Evolutionary conservation across 1,140 invertebrate genomes (phyloP).

Genomic region (Magallana angulata): DNA sequence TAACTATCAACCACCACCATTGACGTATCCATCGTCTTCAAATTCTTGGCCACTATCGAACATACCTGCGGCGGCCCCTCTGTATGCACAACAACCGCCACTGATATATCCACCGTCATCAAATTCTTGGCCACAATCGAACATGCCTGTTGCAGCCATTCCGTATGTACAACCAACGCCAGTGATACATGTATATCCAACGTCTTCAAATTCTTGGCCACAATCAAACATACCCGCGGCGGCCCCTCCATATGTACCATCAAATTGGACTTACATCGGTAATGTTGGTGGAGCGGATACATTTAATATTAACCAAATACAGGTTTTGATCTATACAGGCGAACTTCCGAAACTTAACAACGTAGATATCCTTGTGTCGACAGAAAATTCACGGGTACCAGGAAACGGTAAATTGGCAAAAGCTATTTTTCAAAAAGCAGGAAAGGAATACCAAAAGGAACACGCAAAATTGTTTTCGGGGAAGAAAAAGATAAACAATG

Average conservation of each 20-base stretch:
- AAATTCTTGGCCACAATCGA: no score
- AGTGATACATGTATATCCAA: no score
- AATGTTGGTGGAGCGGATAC: not conserved
- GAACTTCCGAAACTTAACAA: constrained; percentile 23
- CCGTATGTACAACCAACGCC: not conserved
- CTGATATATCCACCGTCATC: no score
- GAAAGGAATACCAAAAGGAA: constrained; percentile 15
- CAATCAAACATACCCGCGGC: no score
- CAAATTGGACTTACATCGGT: not conserved
- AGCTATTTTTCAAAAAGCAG: constrained; percentile 21
- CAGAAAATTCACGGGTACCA: not conserved
- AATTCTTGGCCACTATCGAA: no score
- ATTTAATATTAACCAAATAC: not conserved
- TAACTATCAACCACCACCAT: no score
- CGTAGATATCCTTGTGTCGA: constrained; percentile 39
- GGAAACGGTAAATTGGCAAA: constrained; percentile 23
- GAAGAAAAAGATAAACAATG: not conserved
- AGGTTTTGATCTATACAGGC: constrained; percentile 24
- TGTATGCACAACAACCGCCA: no score
- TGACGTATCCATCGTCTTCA: no score
- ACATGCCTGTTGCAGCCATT: no score
- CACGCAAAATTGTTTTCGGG: not conserved
- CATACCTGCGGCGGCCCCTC: no score
- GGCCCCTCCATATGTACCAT: not conserved
- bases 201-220: no score